These are phyloP conservation scores for Botia almorhae DNA, from an alignment of 2,797 vertebrate species.

Conservation along the genomic window DNA sequence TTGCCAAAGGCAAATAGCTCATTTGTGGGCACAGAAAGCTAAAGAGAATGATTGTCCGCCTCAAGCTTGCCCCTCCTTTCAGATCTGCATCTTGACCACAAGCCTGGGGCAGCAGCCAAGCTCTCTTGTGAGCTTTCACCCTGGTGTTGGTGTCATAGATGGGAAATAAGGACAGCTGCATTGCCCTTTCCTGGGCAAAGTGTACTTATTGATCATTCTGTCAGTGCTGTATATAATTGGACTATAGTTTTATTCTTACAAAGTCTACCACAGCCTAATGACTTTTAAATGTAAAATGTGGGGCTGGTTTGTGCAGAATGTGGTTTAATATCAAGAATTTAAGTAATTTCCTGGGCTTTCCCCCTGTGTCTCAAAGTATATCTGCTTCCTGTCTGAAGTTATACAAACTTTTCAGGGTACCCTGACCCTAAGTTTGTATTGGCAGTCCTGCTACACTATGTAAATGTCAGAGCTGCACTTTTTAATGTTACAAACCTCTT, in stretches of 20 bases:
- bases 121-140: background rate
- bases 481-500: conserved; percentile 5
- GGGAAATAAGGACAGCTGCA: conserved; percentile 12
- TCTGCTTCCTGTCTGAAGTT: conserved; percentile 34
- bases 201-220: background rate
- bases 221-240: background rate
- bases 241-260: background rate
- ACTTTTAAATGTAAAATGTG: conserved; percentile 26
- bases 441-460: conserved; percentile 18
- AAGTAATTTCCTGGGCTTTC: conserved; percentile 45
- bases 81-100: conserved; percentile 35
- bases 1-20: conserved; percentile 20
- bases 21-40: conserved; percentile 20
- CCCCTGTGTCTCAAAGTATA: conserved; percentile 25
- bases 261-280: conserved; percentile 16
- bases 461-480: background rate
- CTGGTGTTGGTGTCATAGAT: conserved; percentile 17
- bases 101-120: conserved; percentile 20
- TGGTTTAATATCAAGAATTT: conserved; percentile 49
- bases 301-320: conserved; percentile 12
- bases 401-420: conserved; percentile 33
- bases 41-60: conserved; percentile 10
- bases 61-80: conserved; percentile 14
- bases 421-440: conserved; percentile 24
- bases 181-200: conserved; percentile 3